These are phyloP conservation scores for Euspilapteryx auroguttella DNA, from an alignment of 2,888 invertebrate genomes.

Conservation along the genomic window DNA sequence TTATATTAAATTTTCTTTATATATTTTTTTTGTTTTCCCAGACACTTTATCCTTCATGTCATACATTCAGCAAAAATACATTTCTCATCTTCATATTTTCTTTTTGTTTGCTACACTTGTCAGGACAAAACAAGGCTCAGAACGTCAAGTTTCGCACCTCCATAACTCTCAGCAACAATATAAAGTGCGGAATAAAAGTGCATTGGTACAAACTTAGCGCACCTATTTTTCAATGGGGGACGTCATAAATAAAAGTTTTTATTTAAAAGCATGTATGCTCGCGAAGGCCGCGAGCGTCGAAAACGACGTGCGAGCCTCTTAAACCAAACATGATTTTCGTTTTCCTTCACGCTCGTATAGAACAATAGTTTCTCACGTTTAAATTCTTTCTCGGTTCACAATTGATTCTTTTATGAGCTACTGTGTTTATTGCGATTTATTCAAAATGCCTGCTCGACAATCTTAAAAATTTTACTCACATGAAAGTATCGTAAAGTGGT, in stretches of 20 bases:
- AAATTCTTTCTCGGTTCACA: conserved; percentile 53
- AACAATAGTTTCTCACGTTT: conserved; percentile 62
- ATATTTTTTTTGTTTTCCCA: too few species aligned
- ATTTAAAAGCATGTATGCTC: conserved; percentile 51
- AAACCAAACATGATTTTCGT: conserved; percentile 44
- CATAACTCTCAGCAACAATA: too few species aligned
- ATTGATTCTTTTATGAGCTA: conserved; percentile 59
- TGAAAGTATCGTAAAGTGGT: too few species aligned
- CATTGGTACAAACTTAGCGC: conserved; percentile 14
- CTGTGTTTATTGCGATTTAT: conserved; percentile 55
- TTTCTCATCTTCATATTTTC: too few species aligned
- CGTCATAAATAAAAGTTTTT: conserved; percentile 44
- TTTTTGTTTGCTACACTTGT: too few species aligned
- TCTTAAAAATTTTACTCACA: too few species aligned
- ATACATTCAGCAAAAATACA: too few species aligned
- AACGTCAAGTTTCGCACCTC: too few species aligned
- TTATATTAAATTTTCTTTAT: too few species aligned
- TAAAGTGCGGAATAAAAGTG: too few species aligned
- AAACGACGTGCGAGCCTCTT: conserved; percentile 55
- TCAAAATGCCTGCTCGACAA: conserved; percentile 45
- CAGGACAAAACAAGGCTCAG: too few species aligned
- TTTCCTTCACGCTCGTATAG: conserved; percentile 49
- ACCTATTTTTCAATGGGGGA: conserved; percentile 25
- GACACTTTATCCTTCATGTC: too few species aligned
- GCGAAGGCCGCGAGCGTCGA: conserved; percentile 40